These are phyloP conservation scores for Euglossa dilemma DNA, from an alignment of 1,140 invertebrate genomes.

Conservation along the genomic window DNA sequence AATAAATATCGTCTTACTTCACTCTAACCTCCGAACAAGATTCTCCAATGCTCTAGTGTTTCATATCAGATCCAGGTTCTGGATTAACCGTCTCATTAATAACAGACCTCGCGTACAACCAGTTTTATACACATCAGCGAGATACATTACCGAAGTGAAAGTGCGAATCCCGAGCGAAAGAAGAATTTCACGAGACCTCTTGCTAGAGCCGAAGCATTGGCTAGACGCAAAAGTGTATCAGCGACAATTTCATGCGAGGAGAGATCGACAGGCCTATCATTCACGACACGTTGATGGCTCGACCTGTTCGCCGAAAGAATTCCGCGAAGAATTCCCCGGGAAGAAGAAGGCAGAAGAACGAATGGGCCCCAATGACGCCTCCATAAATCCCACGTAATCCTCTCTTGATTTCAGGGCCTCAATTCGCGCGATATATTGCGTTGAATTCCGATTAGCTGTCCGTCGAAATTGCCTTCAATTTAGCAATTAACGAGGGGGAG, in stretches of 20 bases:
- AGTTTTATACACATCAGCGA: no score
- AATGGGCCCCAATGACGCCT: slow-evolving; percentile 49
- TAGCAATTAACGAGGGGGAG: slow-evolving; percentile 79
- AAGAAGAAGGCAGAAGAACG: slow-evolving; percentile 32
- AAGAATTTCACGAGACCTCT: not conserved
- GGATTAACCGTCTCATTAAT: no score
- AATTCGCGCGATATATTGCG: slow-evolving; percentile 65
- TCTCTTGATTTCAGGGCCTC: slow-evolving; percentile 60
- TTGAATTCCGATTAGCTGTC: slow-evolving; percentile 74
- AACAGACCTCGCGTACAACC: no score
- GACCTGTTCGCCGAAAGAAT: not conserved
- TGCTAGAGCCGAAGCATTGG: not conserved
- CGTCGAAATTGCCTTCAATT: slow-evolving; percentile 82
- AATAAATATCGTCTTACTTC: no score
- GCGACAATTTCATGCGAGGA: not conserved
- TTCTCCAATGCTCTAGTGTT: no score
- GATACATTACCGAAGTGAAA: no score
- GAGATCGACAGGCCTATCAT: slow-evolving; percentile 26
- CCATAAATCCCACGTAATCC: slow-evolving; percentile 77
- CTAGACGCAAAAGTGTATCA: not conserved
- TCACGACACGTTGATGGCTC: slow-evolving; percentile 1
- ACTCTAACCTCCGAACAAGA: no score
- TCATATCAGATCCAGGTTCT: no score
- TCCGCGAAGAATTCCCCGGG: slow-evolving; percentile 37
- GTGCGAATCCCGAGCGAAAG: not conserved